Percentiles rank a stretch among this genome's conserved stretches.
Evolutionary conservation across 2,113 vertebrate species (phyloP).

Genomic region (Nibea albiflora): DNA sequence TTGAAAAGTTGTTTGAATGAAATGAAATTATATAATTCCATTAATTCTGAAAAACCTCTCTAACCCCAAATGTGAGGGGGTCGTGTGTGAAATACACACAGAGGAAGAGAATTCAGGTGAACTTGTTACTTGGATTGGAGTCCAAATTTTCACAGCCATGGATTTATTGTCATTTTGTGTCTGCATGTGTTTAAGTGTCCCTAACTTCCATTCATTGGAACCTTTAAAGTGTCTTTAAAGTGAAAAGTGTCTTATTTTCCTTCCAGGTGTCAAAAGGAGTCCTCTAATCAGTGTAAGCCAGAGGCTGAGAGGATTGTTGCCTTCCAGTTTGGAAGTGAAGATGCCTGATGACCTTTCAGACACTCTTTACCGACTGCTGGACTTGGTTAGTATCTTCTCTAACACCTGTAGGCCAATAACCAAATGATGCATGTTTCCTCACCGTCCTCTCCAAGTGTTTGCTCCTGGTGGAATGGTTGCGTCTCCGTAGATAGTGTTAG

Average conservation of each 20-base stretch:
- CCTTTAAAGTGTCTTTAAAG: background rate
- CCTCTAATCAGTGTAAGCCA: slow-evolving; percentile 77
- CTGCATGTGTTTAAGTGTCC: background rate
- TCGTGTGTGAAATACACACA: background rate
- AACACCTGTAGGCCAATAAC: background rate
- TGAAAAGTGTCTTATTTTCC: background rate
- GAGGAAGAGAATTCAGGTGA: background rate
- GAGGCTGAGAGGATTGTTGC: slow-evolving; percentile 83
- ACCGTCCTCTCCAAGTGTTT: no score
- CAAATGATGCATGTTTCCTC: no score
- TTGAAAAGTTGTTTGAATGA: background rate
- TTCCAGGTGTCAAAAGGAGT: slow-evolving; percentile 55
- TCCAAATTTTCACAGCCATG: background rate
- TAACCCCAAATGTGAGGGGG: background rate
- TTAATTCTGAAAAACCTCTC: background rate
- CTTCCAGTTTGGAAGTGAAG: slow-evolving; percentile 77
- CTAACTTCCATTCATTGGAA: background rate
- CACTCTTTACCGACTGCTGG: slow-evolving; percentile 85
- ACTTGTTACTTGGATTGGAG: background rate
- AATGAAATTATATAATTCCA: background rate
- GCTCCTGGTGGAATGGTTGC: no score
- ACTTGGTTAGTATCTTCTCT: slow-evolving; percentile 85
- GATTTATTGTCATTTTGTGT: background rate
- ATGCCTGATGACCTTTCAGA: slow-evolving; percentile 81
- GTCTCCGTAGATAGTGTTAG: no score